Evolutionary conservation across 2,888 invertebrate species (phyloP).

Genomic region (Polydesmus complanatus): DNA sequence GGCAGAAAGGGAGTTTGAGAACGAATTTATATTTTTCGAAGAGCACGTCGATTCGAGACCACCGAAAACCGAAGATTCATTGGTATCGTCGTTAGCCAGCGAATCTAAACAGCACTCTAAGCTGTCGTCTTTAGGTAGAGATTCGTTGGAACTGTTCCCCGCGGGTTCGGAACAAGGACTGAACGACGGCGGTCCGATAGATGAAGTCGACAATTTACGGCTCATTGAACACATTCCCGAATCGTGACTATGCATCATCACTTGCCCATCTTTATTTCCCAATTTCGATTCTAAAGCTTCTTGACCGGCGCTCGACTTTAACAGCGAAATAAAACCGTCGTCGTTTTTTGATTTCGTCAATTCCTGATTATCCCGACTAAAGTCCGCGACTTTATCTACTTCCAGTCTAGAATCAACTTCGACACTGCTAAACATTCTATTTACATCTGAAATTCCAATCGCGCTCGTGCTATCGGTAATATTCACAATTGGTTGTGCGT

Average conservation of each 20-base stretch:
- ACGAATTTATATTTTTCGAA: neutral
- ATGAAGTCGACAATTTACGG: neutral
- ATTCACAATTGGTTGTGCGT: too few relatives aligned
- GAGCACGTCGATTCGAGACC: neutral
- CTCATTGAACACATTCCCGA: neutral
- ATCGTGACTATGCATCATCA: neutral
- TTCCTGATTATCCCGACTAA: too few relatives aligned
- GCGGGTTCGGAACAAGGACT: constrained; percentile 1
- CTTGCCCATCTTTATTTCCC: neutral
- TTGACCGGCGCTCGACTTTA: neutral
- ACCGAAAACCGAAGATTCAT: neutral
- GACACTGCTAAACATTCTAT: too few relatives aligned
- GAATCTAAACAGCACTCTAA: constrained; percentile 13
- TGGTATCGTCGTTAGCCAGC: constrained; percentile 1
- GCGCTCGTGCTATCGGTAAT: too few relatives aligned
- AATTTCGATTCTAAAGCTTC: neutral
- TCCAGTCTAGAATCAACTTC: too few relatives aligned
- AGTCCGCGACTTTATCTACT: too few relatives aligned
- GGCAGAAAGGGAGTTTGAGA: neutral
- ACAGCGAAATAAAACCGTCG: neutral
- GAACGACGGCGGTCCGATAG: neutral
- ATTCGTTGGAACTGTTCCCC: constrained; percentile 6
- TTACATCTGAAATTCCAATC: too few relatives aligned
- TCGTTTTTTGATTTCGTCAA: too few relatives aligned
- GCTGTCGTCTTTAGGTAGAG: constrained; percentile 14